These are phyloP conservation scores for Seriola dumerili DNA, from an alignment of 2,113 vertebrate species.

Conservation along the genomic window DNA sequence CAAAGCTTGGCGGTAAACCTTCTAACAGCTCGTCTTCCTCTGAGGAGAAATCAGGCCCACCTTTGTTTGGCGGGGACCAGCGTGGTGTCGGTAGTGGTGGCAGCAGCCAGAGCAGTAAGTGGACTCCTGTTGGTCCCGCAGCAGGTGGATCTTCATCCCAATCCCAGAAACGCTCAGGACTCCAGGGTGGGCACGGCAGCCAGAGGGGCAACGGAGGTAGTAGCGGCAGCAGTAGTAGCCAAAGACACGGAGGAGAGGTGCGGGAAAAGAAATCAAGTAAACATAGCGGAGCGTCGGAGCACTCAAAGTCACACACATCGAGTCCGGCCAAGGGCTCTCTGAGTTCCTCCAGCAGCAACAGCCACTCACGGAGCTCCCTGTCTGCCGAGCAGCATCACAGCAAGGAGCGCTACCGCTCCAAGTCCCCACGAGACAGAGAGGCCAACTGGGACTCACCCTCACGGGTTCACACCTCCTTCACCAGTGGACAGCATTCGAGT, in stretches of 20 bases:
- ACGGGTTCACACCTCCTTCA: slow-evolving; percentile 90
- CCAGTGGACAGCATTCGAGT: slow-evolving; percentile 91
- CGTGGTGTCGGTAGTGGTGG: slow-evolving; percentile 84
- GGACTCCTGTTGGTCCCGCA: slow-evolving; percentile 95
- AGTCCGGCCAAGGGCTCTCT: slow-evolving; percentile 92
- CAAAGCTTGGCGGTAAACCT: slow-evolving; percentile 91
- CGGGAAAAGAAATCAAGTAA: slow-evolving; percentile 92
- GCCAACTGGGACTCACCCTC: slow-evolving; percentile 98
- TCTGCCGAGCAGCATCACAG: slow-evolving; percentile 91
- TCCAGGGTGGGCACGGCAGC: slow-evolving; percentile 87
- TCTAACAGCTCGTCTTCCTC: slow-evolving; percentile 88
- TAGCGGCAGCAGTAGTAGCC: slow-evolving; percentile 82
- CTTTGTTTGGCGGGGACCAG: slow-evolving; percentile 91
- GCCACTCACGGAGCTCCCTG: slow-evolving; percentile 89
- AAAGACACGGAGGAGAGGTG: slow-evolving; percentile 91
- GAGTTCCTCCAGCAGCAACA: slow-evolving; percentile 84
- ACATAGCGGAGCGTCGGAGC: slow-evolving; percentile 89
- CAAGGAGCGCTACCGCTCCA: slow-evolving; percentile 96
- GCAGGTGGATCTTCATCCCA: slow-evolving; percentile 88
- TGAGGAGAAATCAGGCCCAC: slow-evolving; percentile 91
- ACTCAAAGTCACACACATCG: slow-evolving; percentile 92
- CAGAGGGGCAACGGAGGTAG: slow-evolving; percentile 80
- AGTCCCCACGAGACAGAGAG: slow-evolving; percentile 95
- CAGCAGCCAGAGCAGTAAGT: slow-evolving; percentile 94
- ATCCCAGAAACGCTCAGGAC: slow-evolving; percentile 91